Evolutionary conservation across 2,797 vertebrate genomes (phyloP), one percentile per base, ranked within the genome.

Genomic region (Takifugu ocellatus): DNA sequence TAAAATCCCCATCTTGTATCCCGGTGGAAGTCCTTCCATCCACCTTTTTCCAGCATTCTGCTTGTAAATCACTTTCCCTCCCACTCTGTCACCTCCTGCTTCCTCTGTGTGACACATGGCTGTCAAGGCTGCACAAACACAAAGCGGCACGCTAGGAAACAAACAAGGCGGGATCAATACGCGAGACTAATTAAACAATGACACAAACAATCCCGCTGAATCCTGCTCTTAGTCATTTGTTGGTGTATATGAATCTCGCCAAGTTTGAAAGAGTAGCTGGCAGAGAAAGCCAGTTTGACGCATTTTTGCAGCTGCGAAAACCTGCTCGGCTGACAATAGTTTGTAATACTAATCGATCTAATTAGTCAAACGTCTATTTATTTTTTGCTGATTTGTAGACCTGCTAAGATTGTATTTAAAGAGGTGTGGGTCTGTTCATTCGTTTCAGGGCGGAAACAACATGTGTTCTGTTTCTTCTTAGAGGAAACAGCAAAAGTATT

Each of bases 161-260:
- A 83, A 86, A 87, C 75, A 74, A 75, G 73, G 66, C 8, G n/a
- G 47, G 74, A 87, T 85, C 83, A 82, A 84, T 86, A 84, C 68
- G 44, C 68, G 57, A 80, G 69, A 76, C 81, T 82, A 79, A 85
- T 83, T 85, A 72, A 82, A 83, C 75, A 81, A 72, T 77, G 82
- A 77, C 81, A 73, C 64, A 79, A 77, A 78, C 71, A 70, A 67
- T 81, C 78, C 78, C 53, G 56, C 56, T 57, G 56, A 66, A 70
- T 61, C 70, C 63, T 42, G 56, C 75, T 81, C 75, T 75, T 59
- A 63, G 77, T 76, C 63, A 65, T 77, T 73, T 68, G 56, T 69
- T 61, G 57, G 74, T 72, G 61, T 25, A 5, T 44, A 26, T 0
- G 17, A 44, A 57, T 58, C 54, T 56, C 10, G 15, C 50, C 59